Evolutionary conservation across 2,888 invertebrate species (phyloP).

Genomic region (Eustalomyia histrio): DNA sequence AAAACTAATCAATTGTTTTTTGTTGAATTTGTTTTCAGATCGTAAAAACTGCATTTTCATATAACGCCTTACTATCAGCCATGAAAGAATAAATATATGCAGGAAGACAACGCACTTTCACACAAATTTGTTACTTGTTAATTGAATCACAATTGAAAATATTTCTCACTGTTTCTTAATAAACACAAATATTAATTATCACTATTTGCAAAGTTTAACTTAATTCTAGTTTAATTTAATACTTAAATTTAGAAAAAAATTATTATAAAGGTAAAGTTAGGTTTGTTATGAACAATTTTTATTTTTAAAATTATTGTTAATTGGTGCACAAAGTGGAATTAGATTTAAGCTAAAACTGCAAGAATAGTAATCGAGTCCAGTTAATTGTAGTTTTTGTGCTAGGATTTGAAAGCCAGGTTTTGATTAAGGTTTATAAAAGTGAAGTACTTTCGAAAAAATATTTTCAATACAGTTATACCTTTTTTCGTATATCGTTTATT

Average conservation of each 20-base stretch:
- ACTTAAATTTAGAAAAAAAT: neutral
- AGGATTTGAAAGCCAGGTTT: too few relatives aligned
- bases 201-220: neutral
- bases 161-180: neutral
- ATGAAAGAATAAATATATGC: constrained; percentile 67
- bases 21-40: constrained; percentile 12
- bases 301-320: neutral
- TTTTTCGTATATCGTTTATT: too few relatives aligned
- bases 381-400: too few relatives aligned
- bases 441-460: too few relatives aligned
- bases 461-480: too few relatives aligned
- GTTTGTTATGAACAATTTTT: too few relatives aligned
- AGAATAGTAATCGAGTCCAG: too few relatives aligned
- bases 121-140: neutral
- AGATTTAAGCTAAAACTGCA: too few relatives aligned
- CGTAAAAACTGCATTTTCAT: constrained; percentile 52
- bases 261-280: neutral
- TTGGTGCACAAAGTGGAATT: too few relatives aligned
- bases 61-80: constrained; percentile 42
- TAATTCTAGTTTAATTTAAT: neutral
- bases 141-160: neutral
- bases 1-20: neutral
- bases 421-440: too few relatives aligned
- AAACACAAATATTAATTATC: neutral
- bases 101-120: neutral